A percentile compares a stretch with the other conserved stretches of the same genome.
These are phyloP conservation scores for Sinodicranocentrus sp. DNA, from an alignment of 2,888 invertebrate genomes.

Conservation along the genomic window DNA sequence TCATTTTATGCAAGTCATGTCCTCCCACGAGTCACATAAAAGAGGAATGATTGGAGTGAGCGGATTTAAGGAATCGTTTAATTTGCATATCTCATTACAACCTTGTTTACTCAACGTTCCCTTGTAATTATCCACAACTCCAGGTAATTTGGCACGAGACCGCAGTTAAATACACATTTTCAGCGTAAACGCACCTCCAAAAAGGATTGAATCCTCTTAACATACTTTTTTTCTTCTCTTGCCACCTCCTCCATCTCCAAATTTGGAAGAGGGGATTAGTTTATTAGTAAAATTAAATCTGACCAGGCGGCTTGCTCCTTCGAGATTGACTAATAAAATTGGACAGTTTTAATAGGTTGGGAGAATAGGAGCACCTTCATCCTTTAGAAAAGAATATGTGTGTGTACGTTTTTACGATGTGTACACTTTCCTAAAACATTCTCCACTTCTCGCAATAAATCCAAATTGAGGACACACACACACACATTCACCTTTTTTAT, in stretches of 20 bases:
- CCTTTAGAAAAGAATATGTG: background rate
- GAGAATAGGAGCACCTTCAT: conserved; percentile 39
- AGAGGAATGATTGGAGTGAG: conserved; percentile 55
- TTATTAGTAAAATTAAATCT: conserved; percentile 59
- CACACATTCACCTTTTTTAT: conserved; percentile 30
- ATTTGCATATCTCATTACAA: conserved; percentile 67
- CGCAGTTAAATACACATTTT: conserved; percentile 29
- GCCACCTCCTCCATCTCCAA: background rate
- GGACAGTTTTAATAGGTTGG: conserved; percentile 61
- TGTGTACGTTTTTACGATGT: no score
- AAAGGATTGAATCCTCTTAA: conserved; percentile 33
- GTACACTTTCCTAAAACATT: conserved; percentile 26
- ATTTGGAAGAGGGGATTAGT: conserved; percentile 53
- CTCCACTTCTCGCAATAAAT: conserved; percentile 46
- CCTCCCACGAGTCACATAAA: conserved; percentile 55
- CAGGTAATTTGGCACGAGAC: conserved; percentile 63
- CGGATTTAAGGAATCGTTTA: conserved; percentile 52
- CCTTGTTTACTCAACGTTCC: conserved; percentile 61
- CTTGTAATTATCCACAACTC: conserved; percentile 61
- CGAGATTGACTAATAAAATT: conserved; percentile 60
- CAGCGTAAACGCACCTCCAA: no score
- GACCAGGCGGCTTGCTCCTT: background rate
- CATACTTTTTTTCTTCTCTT: background rate
- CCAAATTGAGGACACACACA: conserved; percentile 53
- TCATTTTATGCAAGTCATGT: conserved; percentile 60